Evolutionary conservation across 1,140 invertebrate genomes (phyloP), one percentile per base, ranked within the genome.

Genomic region (Phymorhynchus buccinoides): DNA sequence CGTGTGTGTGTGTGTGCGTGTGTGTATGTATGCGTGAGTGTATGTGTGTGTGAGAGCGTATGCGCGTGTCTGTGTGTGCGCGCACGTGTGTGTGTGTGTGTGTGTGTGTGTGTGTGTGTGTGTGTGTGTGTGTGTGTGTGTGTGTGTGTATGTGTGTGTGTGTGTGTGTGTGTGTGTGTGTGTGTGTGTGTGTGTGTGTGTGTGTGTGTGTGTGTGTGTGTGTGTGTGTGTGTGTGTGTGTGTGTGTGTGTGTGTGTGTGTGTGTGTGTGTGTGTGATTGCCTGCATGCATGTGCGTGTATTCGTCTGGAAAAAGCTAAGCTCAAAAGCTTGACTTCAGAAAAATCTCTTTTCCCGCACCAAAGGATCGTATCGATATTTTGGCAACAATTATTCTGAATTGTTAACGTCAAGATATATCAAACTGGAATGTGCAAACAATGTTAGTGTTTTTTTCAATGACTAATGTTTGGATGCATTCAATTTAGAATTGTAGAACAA

Each of bases 121-220:
- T 68, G 66, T 68, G 66, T 68, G 66, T 68, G 66, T 68, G 66
- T 68, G 66, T 68, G 66, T 68, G 66, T 68, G 66, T 68, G 66
- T 68, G 66, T 68, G 66, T 68, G 66, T 68, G 66, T 48, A 18
- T 48, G 44, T 48, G 44, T 48, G 44, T 48, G 44, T 48, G 44
- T 48, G 44, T 9, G 44, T 9, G 44, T 9, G 44, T 9, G 44
- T 9, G 44, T 9, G 44, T 9, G 44, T 9, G 44, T 9, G 44
- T 9, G 44, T 9, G 44, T 9, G 44, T 9, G 44, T 9, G 44
- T 9, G 44, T 9, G 44, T 9, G 44, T 9, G 44, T 9, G 44
- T 9, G 44, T 9, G 44, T 9, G 44, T 9, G 44, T 9, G 44
- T 9, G 44, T 9, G 44, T 9, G 44, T 9, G 44, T 9, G 44